Conservation (phyloP, 2,888 invertebrate genomes). For the Limnephilus lunatus region DNA sequence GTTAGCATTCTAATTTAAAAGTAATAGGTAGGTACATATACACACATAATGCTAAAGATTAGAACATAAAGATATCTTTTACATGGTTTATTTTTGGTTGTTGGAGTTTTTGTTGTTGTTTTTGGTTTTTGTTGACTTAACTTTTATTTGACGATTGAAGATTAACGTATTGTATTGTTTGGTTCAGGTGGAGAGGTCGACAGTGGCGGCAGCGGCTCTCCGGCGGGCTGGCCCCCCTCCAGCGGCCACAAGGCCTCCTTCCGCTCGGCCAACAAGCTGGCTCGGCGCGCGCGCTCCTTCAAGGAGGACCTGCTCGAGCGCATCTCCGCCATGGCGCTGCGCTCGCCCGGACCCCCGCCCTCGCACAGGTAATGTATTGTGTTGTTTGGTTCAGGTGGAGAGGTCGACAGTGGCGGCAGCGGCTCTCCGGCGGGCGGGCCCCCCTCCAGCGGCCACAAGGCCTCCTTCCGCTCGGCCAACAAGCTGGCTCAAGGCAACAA, state of each 20-base stretch:
- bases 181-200: conserved; percentile 67
- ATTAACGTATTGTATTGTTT: background rate
- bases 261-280: conserved; percentile 89
- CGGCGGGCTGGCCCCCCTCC: conserved; percentile 73
- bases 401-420: conserved; percentile 70
- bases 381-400: conserved; percentile 46
- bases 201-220: conserved; percentile 70
- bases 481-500: too few species aligned
- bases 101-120: too few species aligned
- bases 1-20: too few species aligned
- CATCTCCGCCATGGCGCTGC: conserved; percentile 94
- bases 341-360: conserved; percentile 82
- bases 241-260: conserved; percentile 86
- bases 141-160: background rate
- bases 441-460: conserved; percentile 84
- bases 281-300: conserved; percentile 91
- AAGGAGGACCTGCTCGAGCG: conserved; percentile 95
- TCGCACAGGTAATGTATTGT: conserved; percentile 71
- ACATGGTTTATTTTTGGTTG: too few species aligned
- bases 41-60: too few species aligned
- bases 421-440: conserved; percentile 70
- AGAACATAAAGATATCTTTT: too few species aligned
- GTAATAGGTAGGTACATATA: too few species aligned
- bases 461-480: too few species aligned
- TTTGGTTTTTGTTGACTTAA: too few species aligned